These are phyloP conservation scores for Drosophila neocordata DNA, from an alignment of 1,140 invertebrate genomes.

Conservation along the genomic window DNA sequence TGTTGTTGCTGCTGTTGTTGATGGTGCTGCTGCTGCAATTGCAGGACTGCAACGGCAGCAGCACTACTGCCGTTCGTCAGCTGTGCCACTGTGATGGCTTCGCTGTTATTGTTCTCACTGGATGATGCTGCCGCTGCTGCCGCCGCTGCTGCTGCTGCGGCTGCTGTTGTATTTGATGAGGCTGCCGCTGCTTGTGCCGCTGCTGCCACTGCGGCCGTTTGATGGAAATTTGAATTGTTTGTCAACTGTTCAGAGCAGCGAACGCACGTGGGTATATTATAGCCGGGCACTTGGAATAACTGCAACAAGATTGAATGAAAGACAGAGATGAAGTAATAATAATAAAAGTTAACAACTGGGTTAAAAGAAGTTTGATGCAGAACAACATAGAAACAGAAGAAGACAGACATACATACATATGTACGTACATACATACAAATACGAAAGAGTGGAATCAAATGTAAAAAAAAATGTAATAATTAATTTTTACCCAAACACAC, in stretches of 20 bases:
- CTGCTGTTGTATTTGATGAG: conserved; percentile 39
- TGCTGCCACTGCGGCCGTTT: conserved; percentile 56
- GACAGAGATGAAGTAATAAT: conserved; percentile 26
- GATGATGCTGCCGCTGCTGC: conserved; percentile 46
- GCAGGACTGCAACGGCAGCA: conserved; percentile 57
- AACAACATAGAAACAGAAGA: background rate
- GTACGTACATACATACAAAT: conserved; percentile 5
- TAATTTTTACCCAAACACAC: conserved; percentile 29
- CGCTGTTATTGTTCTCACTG: conserved; percentile 49
- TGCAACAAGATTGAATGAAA: conserved; percentile 44
- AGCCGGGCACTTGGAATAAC: conserved; percentile 82
- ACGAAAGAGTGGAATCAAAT: conserved; percentile 33
- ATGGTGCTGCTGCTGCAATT: conserved; percentile 52
- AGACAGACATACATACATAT: background rate
- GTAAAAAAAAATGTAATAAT: conserved; percentile 39
- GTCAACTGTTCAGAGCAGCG: conserved; percentile 82
- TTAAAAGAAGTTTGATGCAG: background rate
- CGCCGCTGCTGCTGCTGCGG: conserved; percentile 50
- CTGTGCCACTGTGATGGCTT: conserved; percentile 52
- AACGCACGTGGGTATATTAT: conserved; percentile 82
- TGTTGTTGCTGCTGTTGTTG: conserved; percentile 70
- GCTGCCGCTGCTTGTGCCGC: conserved; percentile 49
- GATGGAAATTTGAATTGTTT: conserved; percentile 79
- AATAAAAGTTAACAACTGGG: conserved; percentile 30
- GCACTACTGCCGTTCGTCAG: conserved; percentile 59